A percentile compares a stretch with the other conserved stretches of the same genome.
Conservation (phyloP, 2,888 invertebrate genomes). For the Operophtera brumata region DNA sequence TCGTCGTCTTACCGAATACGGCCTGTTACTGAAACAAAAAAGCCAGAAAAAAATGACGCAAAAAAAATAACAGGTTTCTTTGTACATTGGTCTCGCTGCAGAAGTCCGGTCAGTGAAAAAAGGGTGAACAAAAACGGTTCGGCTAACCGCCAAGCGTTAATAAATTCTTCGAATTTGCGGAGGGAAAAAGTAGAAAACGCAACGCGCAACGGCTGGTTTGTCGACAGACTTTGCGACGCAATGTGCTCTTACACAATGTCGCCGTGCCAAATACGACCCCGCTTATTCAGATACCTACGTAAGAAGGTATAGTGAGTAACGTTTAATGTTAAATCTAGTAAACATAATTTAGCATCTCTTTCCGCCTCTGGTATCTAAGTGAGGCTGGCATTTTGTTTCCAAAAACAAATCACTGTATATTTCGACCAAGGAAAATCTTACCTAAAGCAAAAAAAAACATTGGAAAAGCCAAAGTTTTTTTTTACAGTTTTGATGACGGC, state of each 20-base stretch:
- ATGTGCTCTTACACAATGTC: slow-evolving; percentile 26
- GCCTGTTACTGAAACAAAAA: slow-evolving; percentile 12
- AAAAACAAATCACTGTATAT: too few relatives aligned
- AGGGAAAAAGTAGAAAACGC: slow-evolving; percentile 53
- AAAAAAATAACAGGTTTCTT: slow-evolving; percentile 52
- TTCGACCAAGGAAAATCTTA: not conserved
- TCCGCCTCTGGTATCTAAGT: too few relatives aligned
- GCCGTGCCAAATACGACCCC: slow-evolving; percentile 28
- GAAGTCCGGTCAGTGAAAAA: slow-evolving; percentile 60
- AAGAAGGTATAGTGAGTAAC: not conserved
- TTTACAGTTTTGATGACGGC: too few relatives aligned
- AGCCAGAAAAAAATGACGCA: slow-evolving; percentile 36
- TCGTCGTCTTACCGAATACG: too few relatives aligned
- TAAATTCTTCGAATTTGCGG: slow-evolving; percentile 74
- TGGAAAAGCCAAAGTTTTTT: too few relatives aligned
- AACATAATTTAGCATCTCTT: too few relatives aligned
- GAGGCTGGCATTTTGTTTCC: too few relatives aligned
- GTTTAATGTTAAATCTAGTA: not conserved
- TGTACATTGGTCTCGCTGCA: slow-evolving; percentile 54
- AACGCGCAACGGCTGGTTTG: slow-evolving; percentile 47
- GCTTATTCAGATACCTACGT: not conserved
- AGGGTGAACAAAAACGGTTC: slow-evolving; percentile 62
- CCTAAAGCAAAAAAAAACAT: too few relatives aligned
- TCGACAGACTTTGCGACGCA: slow-evolving; percentile 34
- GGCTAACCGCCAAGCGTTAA: slow-evolving; percentile 75